Base-by-base conservation (phyloP, 2,888 invertebrate species). In the Spilarctia lutea region DNA sequence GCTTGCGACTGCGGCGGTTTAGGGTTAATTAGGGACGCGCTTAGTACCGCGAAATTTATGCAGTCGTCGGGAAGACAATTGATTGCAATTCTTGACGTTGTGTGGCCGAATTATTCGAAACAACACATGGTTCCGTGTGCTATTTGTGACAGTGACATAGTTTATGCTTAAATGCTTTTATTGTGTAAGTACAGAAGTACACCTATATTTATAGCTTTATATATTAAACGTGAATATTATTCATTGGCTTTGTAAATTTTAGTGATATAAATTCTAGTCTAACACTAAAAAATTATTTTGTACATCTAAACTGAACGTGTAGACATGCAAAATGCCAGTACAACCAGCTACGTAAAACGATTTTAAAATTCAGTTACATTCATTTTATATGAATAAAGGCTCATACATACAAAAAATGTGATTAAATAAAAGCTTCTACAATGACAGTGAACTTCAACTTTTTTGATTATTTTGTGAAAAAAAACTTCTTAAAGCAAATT, bases 21-120 rank as follows among this genome's bases (percentile, higher is more conserved):
- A 93, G 94, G 93, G 94, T 94, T 94, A 94, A 94, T 94, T 94
- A 94, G 94, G 86, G 90, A 88, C 89, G 88, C 81, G 90, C 90
- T 91, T 90, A 91, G 91, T 89, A 85, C 88, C 72, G 83, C 80
- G 81, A 89, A 91, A 93, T 93, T 93, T 93, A 93, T 92, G 90
- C 89, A 85, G 83, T 80, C 89, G 87, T 86, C 81, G 80, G 74
- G 76, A 81, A 81, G 85, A 92, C 93, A 92, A 92, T 92, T 92
- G 92, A 92, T 92, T 89, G 87, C 90, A 81, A 65, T 73, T 78
- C 83, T 42, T 90, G 91, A 90, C 88, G 87, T 83, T 83, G 80
- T 71, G 76, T 76, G 76, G 76, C 81, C 78, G 80, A 75, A 89
- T 85, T 77, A 81, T 85, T 86, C 82, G 7, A 42, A 20, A 30